Evolutionary conservation across 2,888 invertebrate genomes (phyloP), one percentile per base, ranked within the genome.

Genomic region (Cheilosia grossa): DNA sequence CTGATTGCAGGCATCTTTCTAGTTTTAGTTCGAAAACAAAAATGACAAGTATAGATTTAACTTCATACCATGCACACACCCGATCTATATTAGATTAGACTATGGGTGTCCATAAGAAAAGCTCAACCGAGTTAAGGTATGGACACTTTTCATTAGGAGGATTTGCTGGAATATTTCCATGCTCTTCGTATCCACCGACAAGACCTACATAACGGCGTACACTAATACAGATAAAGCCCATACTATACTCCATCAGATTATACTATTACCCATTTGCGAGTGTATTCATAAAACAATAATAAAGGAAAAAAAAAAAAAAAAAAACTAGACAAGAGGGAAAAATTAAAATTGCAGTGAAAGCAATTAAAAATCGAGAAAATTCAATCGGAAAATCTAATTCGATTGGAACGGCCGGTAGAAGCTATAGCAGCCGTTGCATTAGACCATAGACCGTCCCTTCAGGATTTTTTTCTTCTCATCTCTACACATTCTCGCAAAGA

Each of bases 381-480:
- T 90, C 90, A 90, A 90, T 90, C 90, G 90, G 90, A 90, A 90
- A 90, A 90, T 90, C 90, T 90, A 90, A 90, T 90, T 90, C 90
- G 89, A 90, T 90, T 90, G 87, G 85, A 70, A 73, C 66, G 79
- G 81, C 70, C 72, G 75, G 82, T 77, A 70, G 64, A 53, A 74
- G 79, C 83, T 44, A 67, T 44, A 66, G 63, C 80, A 72, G 67
- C 77, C 75, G 69, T 86, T 82, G 74, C 80, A 80, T 82, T 79
- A 86, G 78, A 83, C 70, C 59, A 67, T 64, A 73, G 56, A 82
- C 59, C 75, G 74, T 82, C 83, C 82, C 80, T 75, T 73, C 47
- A 75, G 63, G 67, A 61, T 58, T 75, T 69, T 47, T 59, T 24
- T 70, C 73, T 58, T 64, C 51, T 49, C 19, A 47, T 56, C 69